These are phyloP conservation scores for Australoheros scitulus DNA, from an alignment of 2,113 vertebrate species.

Conservation along the genomic window DNA sequence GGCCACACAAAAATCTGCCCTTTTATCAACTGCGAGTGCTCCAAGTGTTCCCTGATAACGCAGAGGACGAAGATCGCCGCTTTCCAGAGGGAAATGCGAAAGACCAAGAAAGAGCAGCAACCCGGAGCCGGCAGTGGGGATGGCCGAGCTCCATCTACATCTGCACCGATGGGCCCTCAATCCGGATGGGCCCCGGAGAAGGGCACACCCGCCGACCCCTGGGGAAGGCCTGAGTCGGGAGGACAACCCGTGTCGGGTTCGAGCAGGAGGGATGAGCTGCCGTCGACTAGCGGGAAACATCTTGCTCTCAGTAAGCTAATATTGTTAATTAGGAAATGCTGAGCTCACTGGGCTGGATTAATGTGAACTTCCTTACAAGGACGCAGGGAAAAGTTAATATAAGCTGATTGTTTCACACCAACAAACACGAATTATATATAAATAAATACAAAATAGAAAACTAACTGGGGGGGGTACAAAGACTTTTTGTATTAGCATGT, in stretches of 20 bases:
- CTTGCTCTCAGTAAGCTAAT: not conserved
- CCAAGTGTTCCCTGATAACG: not conserved
- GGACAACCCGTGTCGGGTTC: fast-evolving
- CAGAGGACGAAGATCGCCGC: not conserved
- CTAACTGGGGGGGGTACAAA: not conserved
- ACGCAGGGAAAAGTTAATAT: not conserved
- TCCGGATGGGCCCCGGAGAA: not conserved
- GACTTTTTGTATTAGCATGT: not conserved
- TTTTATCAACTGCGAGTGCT: constrained; percentile 13
- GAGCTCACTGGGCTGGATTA: not conserved
- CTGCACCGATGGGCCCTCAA: not conserved
- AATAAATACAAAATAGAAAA: not conserved
- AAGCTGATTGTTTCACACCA: not conserved
- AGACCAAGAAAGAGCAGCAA: not conserved
- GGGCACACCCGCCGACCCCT: fast-evolving
- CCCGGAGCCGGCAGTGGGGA: not conserved
- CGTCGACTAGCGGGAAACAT: not conserved
- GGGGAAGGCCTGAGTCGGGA: not conserved
- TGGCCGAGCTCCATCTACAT: not conserved
- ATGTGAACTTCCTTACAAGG: fast-evolving
- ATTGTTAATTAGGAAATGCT: not conserved
- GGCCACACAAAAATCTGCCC: constrained; percentile 7
- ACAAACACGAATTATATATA: not conserved
- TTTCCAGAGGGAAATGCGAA: not conserved
- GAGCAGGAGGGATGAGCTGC: not conserved